Conservation (phyloP, 2,797 vertebrate genomes). For the Synaphobranchus kaupii region DNA sequence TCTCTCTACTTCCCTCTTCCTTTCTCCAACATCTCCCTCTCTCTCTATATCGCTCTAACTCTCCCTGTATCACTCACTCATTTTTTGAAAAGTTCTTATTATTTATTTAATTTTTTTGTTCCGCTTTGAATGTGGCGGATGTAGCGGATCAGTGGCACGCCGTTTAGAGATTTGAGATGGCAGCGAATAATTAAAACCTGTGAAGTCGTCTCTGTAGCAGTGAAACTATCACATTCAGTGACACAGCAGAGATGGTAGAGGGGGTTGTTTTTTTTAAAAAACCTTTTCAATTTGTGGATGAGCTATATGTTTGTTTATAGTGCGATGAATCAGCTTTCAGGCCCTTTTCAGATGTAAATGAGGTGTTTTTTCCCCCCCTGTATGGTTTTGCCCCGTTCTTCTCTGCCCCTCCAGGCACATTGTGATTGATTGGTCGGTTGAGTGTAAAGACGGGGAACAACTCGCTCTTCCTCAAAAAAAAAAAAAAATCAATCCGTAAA, state of each 20-base stretch:
- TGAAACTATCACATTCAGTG: not conserved
- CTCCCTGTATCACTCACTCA: slow-evolving; percentile 6
- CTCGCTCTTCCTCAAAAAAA: too few relatives aligned
- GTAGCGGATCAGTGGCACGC: not conserved
- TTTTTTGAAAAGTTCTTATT: too few relatives aligned
- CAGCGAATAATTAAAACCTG: not conserved
- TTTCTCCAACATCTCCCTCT: not conserved
- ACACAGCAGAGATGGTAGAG: not conserved
- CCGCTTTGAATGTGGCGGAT: not conserved
- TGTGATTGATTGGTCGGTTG: too few relatives aligned
- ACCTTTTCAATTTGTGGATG: not conserved
- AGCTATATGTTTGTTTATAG: not conserved
- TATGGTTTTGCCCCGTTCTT: too few relatives aligned
- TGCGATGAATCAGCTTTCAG: too few relatives aligned
- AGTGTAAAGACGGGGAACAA: too few relatives aligned
- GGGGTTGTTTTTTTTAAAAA: not conserved
- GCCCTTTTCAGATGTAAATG: too few relatives aligned
- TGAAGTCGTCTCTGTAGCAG: not conserved
- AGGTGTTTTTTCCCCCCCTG: too few relatives aligned
- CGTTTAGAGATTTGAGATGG: not conserved
- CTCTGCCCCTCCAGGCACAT: too few relatives aligned
- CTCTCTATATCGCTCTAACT: not conserved
- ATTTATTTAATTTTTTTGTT: too few relatives aligned
- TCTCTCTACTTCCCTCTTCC: not conserved
- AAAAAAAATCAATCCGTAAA: not conserved